Percentiles rank a stretch among this genome's conserved stretches.
These are phyloP conservation scores for Trichonephila clavata DNA, from an alignment of 1,140 invertebrate species.

Conservation along the genomic window DNA sequence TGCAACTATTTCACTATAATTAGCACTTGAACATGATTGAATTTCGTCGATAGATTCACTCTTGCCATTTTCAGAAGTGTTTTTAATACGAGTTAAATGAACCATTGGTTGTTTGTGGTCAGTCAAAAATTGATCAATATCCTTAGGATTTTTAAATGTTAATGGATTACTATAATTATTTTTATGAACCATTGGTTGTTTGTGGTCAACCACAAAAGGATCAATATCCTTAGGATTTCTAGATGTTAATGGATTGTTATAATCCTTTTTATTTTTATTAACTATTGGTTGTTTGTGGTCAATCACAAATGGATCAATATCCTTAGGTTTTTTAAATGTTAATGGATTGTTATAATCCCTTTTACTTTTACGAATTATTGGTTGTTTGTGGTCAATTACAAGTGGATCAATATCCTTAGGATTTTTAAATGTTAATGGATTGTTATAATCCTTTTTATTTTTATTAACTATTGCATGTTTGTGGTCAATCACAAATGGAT, in stretches of 20 bases:
- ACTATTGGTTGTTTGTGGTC: background rate
- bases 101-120: slow-evolving; percentile 7
- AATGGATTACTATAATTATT: background rate
- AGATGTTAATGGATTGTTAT: background rate
- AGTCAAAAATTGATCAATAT: slow-evolving; percentile 9
- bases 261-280: background rate
- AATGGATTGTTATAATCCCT: background rate
- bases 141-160: background rate
- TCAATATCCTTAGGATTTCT: background rate
- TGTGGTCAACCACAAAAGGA: background rate
- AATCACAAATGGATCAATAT: background rate
- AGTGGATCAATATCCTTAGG: background rate
- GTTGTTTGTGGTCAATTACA: slow-evolving; percentile 2
- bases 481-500: background rate
- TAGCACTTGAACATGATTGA: background rate
- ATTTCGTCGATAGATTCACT: background rate
- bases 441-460: background rate
- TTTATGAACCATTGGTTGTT: background rate
- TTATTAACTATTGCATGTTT: background rate
- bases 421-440: background rate
- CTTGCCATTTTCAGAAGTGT: background rate
- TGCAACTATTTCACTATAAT: background rate
- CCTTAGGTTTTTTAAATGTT: background rate
- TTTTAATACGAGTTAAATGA: background rate
- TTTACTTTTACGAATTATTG: background rate